A percentile compares a stretch with the other conserved stretches of the same genome.
phyloP scores from a whole-genome alignment of 2,113 vertebrate species.

The Mirza zaza region DNA sequence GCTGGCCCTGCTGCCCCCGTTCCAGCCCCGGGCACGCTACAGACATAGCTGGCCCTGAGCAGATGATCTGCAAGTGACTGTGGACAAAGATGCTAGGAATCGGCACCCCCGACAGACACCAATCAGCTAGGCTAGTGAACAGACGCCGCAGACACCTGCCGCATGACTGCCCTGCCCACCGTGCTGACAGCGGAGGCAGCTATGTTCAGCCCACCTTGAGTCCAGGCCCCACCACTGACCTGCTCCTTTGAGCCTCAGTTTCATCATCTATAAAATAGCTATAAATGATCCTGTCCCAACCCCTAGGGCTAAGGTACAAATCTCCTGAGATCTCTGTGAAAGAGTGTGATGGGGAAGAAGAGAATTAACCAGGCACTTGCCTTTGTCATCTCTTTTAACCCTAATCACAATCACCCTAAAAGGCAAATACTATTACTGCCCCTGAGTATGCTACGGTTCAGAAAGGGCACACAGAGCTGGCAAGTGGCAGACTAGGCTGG shows the following conservation, averaged over 20 bases:
- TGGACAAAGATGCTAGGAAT: not conserved
- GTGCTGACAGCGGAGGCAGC: not conserved
- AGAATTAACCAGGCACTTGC: not conserved
- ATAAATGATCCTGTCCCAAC: not conserved
- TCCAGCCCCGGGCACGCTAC: not conserved
- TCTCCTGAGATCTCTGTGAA: not conserved
- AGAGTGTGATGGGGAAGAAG: not conserved
- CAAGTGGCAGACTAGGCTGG: not conserved
- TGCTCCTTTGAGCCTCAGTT: not conserved
- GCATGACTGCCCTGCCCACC: rapidly evolving
- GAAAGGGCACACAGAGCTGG: conserved; percentile 2
- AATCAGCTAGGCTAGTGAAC: no score
- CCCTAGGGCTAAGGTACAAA: not conserved
- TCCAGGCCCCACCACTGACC: not conserved
- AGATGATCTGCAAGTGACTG: not conserved
- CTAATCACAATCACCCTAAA: not conserved
- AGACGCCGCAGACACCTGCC: rapidly evolving
- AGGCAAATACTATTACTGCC: not conserved
- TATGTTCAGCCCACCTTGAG: not conserved
- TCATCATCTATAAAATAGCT: not conserved
- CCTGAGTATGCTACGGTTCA: not conserved
- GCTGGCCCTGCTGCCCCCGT: not conserved
- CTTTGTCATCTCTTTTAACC: not conserved
- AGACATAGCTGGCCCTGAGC: not conserved
- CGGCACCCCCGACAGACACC: not conserved